Evolutionary conservation across 2,888 invertebrate genomes (phyloP).

Genomic region (Strigamia crassipes): DNA sequence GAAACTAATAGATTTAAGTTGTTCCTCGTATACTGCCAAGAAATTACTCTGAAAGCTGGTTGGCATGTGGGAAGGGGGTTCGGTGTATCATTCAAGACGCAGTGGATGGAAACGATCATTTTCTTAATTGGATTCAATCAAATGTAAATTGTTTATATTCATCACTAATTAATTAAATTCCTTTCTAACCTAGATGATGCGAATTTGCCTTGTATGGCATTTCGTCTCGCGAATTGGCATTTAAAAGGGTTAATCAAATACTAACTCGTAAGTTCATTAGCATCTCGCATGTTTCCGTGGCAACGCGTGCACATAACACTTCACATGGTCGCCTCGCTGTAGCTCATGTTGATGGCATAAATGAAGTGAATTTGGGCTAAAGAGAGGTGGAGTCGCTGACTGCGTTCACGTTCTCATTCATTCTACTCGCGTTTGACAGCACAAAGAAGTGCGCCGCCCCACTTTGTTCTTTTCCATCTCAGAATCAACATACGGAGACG

Average conservation of each 20-base stretch:
- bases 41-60: neutral
- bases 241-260: constrained; percentile 14
- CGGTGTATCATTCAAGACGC: too few species aligned
- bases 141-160: neutral
- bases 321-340: neutral
- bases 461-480: neutral
- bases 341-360: constrained; percentile 3
- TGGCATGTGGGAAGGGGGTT: too few species aligned
- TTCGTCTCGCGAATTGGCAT: neutral
- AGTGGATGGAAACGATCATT: neutral
- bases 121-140: constrained; percentile 19
- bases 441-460: constrained; percentile 1
- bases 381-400: neutral
- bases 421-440: constrained; percentile 15
- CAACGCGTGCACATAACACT: neutral
- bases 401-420: neutral
- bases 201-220: neutral
- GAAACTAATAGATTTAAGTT: neutral
- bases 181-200: neutral
- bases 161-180: neutral
- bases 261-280: neutral
- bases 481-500: too few species aligned
- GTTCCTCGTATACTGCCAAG: neutral
- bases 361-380: constrained; percentile 12
- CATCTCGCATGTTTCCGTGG: neutral